A percentile compares a stretch with the other conserved stretches of the same genome.
These are phyloP conservation scores for Aethina tumida DNA, from an alignment of 1,140 invertebrate genomes.

Conservation along the genomic window DNA sequence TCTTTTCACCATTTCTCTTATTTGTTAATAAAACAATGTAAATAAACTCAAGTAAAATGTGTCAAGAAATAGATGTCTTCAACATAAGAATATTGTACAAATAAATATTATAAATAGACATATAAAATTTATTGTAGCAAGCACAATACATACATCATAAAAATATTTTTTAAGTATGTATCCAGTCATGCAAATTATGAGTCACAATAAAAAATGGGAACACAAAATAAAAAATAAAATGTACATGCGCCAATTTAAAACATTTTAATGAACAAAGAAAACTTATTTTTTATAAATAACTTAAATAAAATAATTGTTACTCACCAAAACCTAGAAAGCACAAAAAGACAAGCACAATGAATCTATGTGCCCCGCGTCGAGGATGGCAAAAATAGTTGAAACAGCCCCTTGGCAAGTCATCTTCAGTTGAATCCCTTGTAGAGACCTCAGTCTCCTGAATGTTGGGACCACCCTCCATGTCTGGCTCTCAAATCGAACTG, in stretches of 20 bases:
- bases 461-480: conserved; percentile 25
- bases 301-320: conserved; percentile 20
- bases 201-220: not conserved
- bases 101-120: too few species aligned
- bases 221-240: not conserved
- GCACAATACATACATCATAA: not conserved
- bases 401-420: conserved; percentile 11
- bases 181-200: not conserved
- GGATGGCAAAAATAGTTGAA: conserved; percentile 43
- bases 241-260: not conserved
- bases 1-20: too few species aligned
- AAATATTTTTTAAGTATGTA: not conserved
- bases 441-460: conserved; percentile 22
- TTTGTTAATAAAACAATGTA: too few species aligned
- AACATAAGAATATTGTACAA: too few species aligned
- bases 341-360: conserved; percentile 71
- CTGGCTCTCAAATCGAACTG: not conserved
- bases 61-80: too few species aligned
- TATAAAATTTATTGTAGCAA: too few species aligned
- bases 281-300: conserved; percentile 1
- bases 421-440: conserved; percentile 9
- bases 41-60: too few species aligned
- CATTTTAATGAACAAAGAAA: not conserved
- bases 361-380: conserved; percentile 43
- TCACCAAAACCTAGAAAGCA: conserved; percentile 79